Percentiles rank a stretch among this genome's conserved stretches.
phyloP scores from a whole-genome alignment of 2,797 vertebrate genomes.

The Cirrhinus molitorella region DNA sequence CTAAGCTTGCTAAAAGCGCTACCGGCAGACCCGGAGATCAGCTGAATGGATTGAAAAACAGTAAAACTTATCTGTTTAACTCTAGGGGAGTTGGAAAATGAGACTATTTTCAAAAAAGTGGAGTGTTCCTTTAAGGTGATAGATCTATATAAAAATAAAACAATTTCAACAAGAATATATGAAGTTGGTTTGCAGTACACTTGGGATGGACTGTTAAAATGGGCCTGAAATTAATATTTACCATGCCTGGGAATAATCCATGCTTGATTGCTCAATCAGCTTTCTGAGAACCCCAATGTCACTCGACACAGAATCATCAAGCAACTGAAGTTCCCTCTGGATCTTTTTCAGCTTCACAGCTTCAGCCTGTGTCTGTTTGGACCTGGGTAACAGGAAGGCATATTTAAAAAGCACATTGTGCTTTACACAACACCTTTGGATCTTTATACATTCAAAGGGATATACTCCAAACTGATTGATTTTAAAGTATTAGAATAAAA shows the following conservation, averaged over 20 bases:
- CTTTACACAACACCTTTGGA: neutral
- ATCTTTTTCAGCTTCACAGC: conserved; percentile 91
- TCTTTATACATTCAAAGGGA: neutral
- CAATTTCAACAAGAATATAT: neutral
- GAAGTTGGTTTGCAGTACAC: neutral
- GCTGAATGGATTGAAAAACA: too few relatives aligned
- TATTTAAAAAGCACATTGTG: neutral
- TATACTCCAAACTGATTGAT: neutral
- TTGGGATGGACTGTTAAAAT: neutral
- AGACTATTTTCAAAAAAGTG: too few relatives aligned
- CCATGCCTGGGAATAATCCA: conserved; percentile 90
- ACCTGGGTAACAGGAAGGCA: conserved; percentile 73
- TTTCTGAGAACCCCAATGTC: conserved; percentile 92
- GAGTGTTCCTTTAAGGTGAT: neutral
- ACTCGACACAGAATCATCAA: conserved; percentile 93
- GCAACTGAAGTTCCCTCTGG: conserved; percentile 92
- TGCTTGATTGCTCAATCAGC: conserved; percentile 91
- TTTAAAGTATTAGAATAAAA: too few relatives aligned
- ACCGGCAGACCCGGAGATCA: too few relatives aligned
- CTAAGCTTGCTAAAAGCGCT: too few relatives aligned
- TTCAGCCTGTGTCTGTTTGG: conserved; percentile 94
- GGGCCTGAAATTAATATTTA: conserved; percentile 55
- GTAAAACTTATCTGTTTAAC: too few relatives aligned
- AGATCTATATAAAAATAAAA: neutral
- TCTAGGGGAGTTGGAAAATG: too few relatives aligned